Evolutionary conservation across 2,888 invertebrate genomes (phyloP).

Genomic region (Shargacucullia verbasci): DNA sequence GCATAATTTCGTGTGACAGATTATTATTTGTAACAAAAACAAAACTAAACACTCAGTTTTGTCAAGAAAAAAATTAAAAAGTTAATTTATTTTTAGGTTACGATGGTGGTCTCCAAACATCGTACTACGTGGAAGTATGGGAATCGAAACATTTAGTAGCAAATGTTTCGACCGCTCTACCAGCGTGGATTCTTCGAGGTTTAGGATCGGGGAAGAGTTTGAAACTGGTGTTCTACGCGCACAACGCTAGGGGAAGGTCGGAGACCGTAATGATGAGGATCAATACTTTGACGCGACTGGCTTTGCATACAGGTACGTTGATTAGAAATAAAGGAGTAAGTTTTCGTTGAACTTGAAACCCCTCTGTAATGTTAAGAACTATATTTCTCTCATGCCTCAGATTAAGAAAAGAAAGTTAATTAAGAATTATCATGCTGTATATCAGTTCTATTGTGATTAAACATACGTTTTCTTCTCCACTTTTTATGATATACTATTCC

Average conservation of each 20-base stretch:
- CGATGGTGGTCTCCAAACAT: conserved; percentile 93
- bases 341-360: background rate
- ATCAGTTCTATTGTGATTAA: no score
- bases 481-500: no score
- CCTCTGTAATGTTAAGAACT: background rate
- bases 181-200: conserved; percentile 93
- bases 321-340: background rate
- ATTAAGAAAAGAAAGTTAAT: no score
- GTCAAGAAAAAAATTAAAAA: no score
- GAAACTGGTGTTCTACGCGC: conserved; percentile 94
- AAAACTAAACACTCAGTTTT: no score
- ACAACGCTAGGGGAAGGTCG: conserved; percentile 95
- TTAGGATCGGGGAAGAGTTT: conserved; percentile 94
- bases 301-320: conserved; percentile 78
- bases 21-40: no score
- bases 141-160: conserved; percentile 90
- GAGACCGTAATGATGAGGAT: conserved; percentile 89
- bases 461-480: no score
- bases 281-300: conserved; percentile 77
- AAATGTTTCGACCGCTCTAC: conserved; percentile 92
- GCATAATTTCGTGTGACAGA: no score
- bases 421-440: no score
- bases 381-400: no score
- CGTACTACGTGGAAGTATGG: conserved; percentile 92
- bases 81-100: conserved; percentile 85